These are phyloP conservation scores for Hemithea aestivaria DNA, from an alignment of 2,888 invertebrate genomes.

Conservation along the genomic window DNA sequence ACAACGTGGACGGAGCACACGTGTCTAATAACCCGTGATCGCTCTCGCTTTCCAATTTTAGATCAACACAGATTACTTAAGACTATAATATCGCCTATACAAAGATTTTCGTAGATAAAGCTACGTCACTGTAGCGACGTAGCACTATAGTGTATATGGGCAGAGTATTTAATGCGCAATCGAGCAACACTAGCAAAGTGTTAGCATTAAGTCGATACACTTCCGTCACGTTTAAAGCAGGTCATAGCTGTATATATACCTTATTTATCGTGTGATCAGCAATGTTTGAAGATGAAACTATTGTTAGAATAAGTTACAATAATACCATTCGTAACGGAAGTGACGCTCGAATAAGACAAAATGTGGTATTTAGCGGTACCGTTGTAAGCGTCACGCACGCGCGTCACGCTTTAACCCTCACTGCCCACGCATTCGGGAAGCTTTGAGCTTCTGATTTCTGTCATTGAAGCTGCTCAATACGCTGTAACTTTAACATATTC, in stretches of 20 bases:
- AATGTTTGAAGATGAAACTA: too few species aligned
- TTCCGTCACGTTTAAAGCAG: too few species aligned
- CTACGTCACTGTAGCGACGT: too few species aligned
- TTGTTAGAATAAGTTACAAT: too few species aligned
- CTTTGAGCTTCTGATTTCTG: slow-evolving; percentile 27
- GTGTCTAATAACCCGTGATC: neutral
- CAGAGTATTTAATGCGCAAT: too few species aligned
- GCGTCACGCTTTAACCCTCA: slow-evolving; percentile 30
- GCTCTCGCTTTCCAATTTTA: slow-evolving; percentile 5
- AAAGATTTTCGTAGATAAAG: too few species aligned
- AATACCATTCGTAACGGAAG: slow-evolving; percentile 7
- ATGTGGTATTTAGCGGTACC: slow-evolving; percentile 7
- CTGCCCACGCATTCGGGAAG: slow-evolving; percentile 20
- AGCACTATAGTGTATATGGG: too few species aligned
- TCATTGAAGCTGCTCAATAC: slow-evolving; percentile 29
- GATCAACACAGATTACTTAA: neutral
- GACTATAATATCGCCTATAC: too few species aligned
- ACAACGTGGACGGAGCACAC: neutral
- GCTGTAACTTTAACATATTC: slow-evolving; percentile 5
- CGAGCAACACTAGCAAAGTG: too few species aligned
- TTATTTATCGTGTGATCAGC: too few species aligned
- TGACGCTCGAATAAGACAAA: slow-evolving; percentile 12
- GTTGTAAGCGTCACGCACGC: slow-evolving; percentile 29
- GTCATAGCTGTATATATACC: too few species aligned
- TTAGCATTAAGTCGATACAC: too few species aligned